Evolutionary conservation across 2,888 invertebrate species (phyloP).

Genomic region (Papilio gigon): DNA sequence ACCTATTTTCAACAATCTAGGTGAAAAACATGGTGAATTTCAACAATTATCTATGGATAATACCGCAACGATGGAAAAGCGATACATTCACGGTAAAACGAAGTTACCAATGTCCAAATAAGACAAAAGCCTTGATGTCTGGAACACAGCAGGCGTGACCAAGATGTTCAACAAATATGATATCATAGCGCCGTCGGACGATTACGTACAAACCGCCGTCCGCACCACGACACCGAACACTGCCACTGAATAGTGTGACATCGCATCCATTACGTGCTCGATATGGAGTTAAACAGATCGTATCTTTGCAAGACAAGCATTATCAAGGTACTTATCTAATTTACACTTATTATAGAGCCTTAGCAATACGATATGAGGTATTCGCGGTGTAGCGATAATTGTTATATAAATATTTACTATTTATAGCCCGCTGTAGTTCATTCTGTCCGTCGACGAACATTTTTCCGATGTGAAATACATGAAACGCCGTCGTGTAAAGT

Average conservation of each 20-base stretch:
- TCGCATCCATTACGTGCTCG: slow-evolving; percentile 53
- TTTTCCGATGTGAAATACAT: slow-evolving; percentile 46
- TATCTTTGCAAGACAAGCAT: slow-evolving; percentile 5
- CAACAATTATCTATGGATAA: slow-evolving; percentile 9
- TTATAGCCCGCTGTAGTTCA: slow-evolving; percentile 65
- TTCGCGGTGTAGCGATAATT: slow-evolving; percentile 74
- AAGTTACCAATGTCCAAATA: slow-evolving; percentile 48
- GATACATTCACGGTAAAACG: slow-evolving; percentile 14
- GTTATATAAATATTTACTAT: slow-evolving; percentile 75
- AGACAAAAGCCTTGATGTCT: slow-evolving; percentile 59
- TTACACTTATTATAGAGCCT: slow-evolving; percentile 4
- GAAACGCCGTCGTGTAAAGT: not conserved
- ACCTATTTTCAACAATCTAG: too few relatives aligned
- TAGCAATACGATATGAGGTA: slow-evolving; percentile 46
- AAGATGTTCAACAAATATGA: slow-evolving; percentile 70
- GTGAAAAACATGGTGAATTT: not conserved
- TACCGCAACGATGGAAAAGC: not conserved
- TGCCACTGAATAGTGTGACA: slow-evolving; percentile 25
- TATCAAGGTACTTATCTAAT: slow-evolving; percentile 5
- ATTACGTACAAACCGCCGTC: slow-evolving; percentile 74
- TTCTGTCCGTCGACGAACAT: slow-evolving; percentile 58
- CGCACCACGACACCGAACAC: slow-evolving; percentile 52
- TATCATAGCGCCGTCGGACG: slow-evolving; percentile 71
- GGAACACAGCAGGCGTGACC: slow-evolving; percentile 59
- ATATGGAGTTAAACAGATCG: not conserved